Evolutionary conservation across 2,888 invertebrate species (phyloP).

Genomic region (Ophion costatus): DNA sequence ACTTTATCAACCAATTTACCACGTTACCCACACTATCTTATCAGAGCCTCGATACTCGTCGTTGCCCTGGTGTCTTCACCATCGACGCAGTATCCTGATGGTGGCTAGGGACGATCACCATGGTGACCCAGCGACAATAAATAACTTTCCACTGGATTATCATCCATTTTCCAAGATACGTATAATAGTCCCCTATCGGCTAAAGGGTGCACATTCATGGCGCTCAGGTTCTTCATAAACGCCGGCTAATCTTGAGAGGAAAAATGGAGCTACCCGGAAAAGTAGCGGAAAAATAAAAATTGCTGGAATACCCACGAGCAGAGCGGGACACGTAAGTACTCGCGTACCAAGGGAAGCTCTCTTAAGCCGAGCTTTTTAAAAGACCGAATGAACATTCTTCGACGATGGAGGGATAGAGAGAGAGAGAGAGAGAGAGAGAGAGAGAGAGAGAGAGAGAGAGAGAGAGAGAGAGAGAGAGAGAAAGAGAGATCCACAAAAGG

Average conservation of each 20-base stretch:
- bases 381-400: background rate
- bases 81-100: no score
- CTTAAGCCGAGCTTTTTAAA: background rate
- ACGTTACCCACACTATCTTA: no score
- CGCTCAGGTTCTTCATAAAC: background rate
- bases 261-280: background rate
- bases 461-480: conserved; percentile 4
- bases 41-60: no score
- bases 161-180: no score
- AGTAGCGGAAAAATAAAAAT: background rate
- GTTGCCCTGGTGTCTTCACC: no score
- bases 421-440: background rate
- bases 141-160: no score
- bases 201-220: no score
- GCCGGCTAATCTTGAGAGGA: background rate
- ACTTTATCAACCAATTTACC: no score
- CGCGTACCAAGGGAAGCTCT: background rate
- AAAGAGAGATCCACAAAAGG: conserved; percentile 5
- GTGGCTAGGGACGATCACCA: no score
- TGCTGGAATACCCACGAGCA: background rate
- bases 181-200: no score
- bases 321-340: background rate
- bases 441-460: background rate
- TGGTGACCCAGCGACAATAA: no score
- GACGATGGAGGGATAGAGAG: background rate